These are phyloP conservation scores for Brenthis ino DNA, from an alignment of 2,888 invertebrate genomes.

Conservation along the genomic window DNA sequence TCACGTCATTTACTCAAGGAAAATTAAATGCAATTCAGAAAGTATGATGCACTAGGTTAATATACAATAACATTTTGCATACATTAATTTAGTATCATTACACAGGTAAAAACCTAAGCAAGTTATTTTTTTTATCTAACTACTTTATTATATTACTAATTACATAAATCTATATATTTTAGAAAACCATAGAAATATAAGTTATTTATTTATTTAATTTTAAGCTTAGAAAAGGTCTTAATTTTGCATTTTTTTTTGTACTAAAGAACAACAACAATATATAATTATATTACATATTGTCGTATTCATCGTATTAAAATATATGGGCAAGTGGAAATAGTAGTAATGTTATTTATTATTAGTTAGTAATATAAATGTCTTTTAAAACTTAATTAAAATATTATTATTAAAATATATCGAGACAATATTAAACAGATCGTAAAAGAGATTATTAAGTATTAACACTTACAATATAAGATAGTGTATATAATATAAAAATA, in stretches of 20 bases:
- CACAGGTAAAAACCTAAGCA: constrained; percentile 10
- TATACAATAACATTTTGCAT: background rate
- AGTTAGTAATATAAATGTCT: constrained; percentile 42
- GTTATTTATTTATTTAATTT: too few relatives aligned
- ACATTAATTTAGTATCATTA: too few relatives aligned
- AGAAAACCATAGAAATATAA: too few relatives aligned
- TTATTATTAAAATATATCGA: constrained; percentile 3
- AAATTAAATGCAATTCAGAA: constrained; percentile 26
- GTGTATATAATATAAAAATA: background rate
- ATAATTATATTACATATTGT: too few relatives aligned
- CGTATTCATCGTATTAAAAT: too few relatives aligned
- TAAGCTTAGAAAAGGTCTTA: too few relatives aligned
- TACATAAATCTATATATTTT: too few relatives aligned
- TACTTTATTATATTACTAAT: too few relatives aligned
- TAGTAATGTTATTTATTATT: constrained; percentile 28
- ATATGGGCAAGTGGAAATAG: constrained; percentile 3
- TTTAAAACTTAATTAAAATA: constrained; percentile 31
- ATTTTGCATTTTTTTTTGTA: too few relatives aligned
- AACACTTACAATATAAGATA: background rate
- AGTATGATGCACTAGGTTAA: constrained; percentile 13
- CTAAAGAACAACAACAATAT: too few relatives aligned
- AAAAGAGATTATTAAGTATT: constrained; percentile 8
- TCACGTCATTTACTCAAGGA: background rate
- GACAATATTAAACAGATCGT: constrained; percentile 16
- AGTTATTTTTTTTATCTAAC: too few relatives aligned